Conservation (phyloP, 1,140 invertebrate genomes). For the Steinernema feltiae region DNA sequence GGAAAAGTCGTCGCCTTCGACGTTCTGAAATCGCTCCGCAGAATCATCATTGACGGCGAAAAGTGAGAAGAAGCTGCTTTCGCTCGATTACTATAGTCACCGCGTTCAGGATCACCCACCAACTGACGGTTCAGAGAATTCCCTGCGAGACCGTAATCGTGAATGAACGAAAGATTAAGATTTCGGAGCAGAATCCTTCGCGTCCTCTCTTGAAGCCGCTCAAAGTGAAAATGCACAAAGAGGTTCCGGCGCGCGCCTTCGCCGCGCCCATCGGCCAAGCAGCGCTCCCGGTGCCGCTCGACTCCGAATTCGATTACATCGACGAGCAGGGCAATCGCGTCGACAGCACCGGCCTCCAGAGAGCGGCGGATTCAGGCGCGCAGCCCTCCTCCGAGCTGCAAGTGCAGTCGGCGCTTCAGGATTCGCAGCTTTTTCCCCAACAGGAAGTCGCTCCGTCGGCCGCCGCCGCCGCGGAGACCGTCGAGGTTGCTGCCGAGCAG, state of each 20-base stretch:
- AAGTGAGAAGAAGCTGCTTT: not conserved
- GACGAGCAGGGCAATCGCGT: not conserved
- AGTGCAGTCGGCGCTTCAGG: not conserved
- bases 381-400: not conserved
- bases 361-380: not conserved
- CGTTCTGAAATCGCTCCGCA: not conserved
- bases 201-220: not conserved
- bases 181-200: not conserved
- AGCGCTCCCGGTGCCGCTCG: not conserved
- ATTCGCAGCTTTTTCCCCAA: not conserved
- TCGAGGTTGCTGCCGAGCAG: not conserved
- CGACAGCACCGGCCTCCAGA: not conserved
- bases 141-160: not conserved
- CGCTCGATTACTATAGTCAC: not conserved
- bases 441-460: too few relatives aligned
- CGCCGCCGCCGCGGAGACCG: not conserved
- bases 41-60: not conserved
- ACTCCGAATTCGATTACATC: not conserved
- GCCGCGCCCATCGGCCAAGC: not conserved
- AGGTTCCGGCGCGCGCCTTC: not conserved
- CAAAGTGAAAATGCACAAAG: not conserved
- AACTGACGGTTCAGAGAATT: constrained; percentile 1
- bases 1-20: not conserved
- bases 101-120: not conserved
- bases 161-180: not conserved